Percentiles rank a stretch among this genome's conserved stretches.
Conservation (phyloP, 1,140 invertebrate species). For the Drosophila punjabiensis region DNA sequence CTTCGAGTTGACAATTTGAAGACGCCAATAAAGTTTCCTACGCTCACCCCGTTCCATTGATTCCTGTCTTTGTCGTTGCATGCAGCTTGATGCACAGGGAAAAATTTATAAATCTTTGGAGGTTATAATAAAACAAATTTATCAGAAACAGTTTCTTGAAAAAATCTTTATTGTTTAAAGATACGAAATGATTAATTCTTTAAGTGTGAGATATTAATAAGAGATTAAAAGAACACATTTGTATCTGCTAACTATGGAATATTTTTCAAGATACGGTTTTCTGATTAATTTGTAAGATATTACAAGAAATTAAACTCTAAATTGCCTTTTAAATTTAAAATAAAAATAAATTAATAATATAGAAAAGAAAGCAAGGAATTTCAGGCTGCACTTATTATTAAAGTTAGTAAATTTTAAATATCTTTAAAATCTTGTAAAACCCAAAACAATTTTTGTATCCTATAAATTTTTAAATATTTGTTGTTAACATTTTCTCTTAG, state of each 20-base stretch:
- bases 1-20: constrained; percentile 81
- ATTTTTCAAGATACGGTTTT: background rate
- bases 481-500: background rate
- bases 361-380: background rate
- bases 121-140: background rate
- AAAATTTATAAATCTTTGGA: background rate
- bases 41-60: constrained; percentile 43
- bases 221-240: background rate
- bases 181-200: background rate
- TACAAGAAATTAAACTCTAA: background rate
- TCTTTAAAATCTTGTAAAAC: background rate
- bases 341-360: background rate
- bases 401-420: background rate
- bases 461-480: too few relatives aligned
- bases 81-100: constrained; percentile 10
- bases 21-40: constrained; percentile 78
- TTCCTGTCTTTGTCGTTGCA: constrained; percentile 19
- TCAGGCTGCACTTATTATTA: background rate
- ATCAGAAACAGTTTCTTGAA: background rate
- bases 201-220: background rate
- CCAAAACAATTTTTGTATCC: too few relatives aligned
- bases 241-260: background rate
- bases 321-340: background rate
- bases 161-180: background rate
- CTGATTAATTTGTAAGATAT: background rate